Conservation (phyloP, 2,888 invertebrate species). For the Pammene fasciana region DNA sequence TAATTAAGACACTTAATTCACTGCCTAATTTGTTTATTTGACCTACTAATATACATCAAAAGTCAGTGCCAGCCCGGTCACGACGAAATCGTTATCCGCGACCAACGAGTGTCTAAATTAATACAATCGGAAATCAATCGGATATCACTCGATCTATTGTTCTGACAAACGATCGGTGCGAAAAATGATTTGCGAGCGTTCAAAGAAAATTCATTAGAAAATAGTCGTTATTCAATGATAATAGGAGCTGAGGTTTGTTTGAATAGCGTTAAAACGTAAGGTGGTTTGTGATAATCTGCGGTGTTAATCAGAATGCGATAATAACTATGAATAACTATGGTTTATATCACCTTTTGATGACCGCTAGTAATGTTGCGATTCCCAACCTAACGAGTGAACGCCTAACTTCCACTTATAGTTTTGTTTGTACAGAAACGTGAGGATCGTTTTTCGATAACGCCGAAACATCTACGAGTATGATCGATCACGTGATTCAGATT, state of each 20-base stretch:
- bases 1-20: background rate
- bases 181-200: conserved; percentile 42
- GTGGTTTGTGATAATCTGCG: background rate
- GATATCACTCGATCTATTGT: conserved; percentile 55
- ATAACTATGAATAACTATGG: background rate
- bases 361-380: no score
- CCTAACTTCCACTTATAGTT: no score
- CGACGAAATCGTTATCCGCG: conserved; percentile 47
- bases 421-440: no score
- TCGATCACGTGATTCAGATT: no score
- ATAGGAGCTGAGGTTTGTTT: background rate
- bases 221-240: background rate
- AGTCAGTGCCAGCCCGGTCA: conserved; percentile 61
- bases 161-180: conserved; percentile 54
- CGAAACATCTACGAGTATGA: no score
- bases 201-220: conserved; percentile 25
- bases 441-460: no score
- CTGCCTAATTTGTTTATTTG: conserved; percentile 12
- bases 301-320: background rate
- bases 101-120: conserved; percentile 48
- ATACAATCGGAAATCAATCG: conserved; percentile 60
- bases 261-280: background rate
- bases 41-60: conserved; percentile 16
- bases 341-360: conserved; percentile 1
- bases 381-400: no score